Conservation (phyloP, 2,797 vertebrate genomes). For the Strix occidentalis region DNA sequence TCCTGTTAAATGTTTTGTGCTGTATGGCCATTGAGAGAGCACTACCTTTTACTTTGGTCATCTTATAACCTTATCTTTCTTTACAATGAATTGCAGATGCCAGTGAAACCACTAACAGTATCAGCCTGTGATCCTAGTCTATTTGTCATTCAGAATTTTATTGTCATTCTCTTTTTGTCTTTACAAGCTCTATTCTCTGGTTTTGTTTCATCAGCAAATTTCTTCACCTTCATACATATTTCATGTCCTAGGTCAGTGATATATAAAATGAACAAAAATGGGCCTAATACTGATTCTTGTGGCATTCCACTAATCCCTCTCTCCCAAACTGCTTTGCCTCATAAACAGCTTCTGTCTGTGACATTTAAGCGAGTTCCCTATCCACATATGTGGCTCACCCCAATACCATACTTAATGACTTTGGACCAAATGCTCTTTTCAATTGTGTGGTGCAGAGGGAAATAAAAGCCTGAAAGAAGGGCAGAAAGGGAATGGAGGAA, state of each 20-base stretch:
- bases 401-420: conserved; percentile 49
- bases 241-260: conserved; percentile 59
- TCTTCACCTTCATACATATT: conserved; percentile 69
- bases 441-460: conserved; percentile 23
- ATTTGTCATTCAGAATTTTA: conserved; percentile 70
- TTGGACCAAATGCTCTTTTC: conserved; percentile 45
- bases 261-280: conserved; percentile 59
- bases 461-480: conserved; percentile 41
- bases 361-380: conserved; percentile 59
- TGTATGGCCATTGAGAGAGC: background rate
- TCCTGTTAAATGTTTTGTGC: background rate
- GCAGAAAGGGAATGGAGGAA: background rate
- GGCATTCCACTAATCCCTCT: conserved; percentile 49
- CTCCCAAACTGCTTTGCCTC: conserved; percentile 46
- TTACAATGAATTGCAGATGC: conserved; percentile 49
- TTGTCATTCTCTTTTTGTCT: conserved; percentile 50
- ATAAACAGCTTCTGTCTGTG: conserved; percentile 57
- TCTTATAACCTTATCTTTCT: conserved; percentile 30
- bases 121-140: conserved; percentile 30
- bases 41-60: background rate
- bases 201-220: conserved; percentile 72
- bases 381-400: conserved; percentile 43
- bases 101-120: conserved; percentile 36
- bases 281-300: conserved; percentile 37
- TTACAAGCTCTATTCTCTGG: conserved; percentile 40